Conservation (phyloP, 2,888 invertebrate species). For the Saturnia pavonia region DNA sequence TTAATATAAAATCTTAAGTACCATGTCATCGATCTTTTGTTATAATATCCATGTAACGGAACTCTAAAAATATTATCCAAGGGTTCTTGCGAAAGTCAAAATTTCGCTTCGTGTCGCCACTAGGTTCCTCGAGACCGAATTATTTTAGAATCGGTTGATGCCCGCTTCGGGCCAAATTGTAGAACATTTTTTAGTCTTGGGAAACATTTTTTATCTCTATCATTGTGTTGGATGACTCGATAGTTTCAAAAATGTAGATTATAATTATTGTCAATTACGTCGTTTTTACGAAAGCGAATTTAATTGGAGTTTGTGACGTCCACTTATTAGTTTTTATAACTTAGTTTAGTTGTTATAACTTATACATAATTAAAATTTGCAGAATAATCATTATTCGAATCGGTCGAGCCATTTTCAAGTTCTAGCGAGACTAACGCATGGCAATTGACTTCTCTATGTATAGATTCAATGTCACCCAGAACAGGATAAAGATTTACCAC, state of each 20-base stretch:
- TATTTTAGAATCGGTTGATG: slow-evolving; percentile 14
- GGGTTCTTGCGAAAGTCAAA: slow-evolving; percentile 78
- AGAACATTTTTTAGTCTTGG: neutral
- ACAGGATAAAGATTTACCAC: neutral
- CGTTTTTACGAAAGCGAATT: neutral
- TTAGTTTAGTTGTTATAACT: too few species aligned
- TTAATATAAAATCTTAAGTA: neutral
- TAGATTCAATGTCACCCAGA: neutral
- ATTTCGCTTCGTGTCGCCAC: slow-evolving; percentile 66
- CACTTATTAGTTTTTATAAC: neutral
- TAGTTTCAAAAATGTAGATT: neutral
- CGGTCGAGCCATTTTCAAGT: too few species aligned
- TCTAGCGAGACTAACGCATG: too few species aligned
- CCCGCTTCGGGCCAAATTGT: slow-evolving; percentile 16
- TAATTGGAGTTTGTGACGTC: neutral
- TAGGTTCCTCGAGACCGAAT: slow-evolving; percentile 32
- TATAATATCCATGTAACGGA: slow-evolving; percentile 47
- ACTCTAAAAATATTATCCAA: slow-evolving; percentile 34
- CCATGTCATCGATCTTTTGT: neutral
- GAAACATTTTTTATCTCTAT: slow-evolving; percentile 11
- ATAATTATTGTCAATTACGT: neutral
- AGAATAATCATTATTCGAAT: too few species aligned
- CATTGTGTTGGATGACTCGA: slow-evolving; percentile 19
- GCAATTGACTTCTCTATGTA: too few species aligned
- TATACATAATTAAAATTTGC: neutral